Evolutionary conservation across 2,797 vertebrate species (phyloP).

Genomic region (Brotula barbata): DNA sequence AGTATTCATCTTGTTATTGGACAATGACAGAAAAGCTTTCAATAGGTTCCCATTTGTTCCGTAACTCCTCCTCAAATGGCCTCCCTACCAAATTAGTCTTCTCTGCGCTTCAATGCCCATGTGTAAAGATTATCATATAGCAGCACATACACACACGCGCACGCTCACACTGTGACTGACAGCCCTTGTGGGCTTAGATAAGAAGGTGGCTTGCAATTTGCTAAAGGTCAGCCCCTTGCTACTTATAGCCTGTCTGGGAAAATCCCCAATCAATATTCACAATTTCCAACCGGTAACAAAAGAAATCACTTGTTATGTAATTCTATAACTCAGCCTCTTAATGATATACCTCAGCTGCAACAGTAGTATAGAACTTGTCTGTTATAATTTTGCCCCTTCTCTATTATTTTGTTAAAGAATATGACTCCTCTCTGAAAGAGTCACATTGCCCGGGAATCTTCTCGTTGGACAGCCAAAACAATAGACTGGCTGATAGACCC

Average conservation of each 20-base stretch:
- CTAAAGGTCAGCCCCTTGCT: slow-evolving; percentile 56
- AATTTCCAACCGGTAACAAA: slow-evolving; percentile 28
- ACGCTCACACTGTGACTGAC: slow-evolving; percentile 33
- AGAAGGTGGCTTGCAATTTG: slow-evolving; percentile 53
- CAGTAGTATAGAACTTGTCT: too few relatives aligned
- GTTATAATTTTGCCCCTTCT: not conserved
- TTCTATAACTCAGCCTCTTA: not conserved
- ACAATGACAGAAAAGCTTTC: slow-evolving; percentile 14
- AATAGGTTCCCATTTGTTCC: slow-evolving; percentile 1
- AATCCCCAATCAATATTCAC: slow-evolving; percentile 46
- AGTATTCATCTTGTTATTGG: slow-evolving; percentile 7
- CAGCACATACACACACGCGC: not conserved
- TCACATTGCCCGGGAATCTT: slow-evolving; percentile 31
- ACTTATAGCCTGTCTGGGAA: slow-evolving; percentile 24
- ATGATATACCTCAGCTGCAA: not conserved
- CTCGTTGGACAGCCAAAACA: slow-evolving; percentile 35
- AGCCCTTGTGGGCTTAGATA: slow-evolving; percentile 57
- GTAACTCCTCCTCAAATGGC: slow-evolving; percentile 32
- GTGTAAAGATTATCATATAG: slow-evolving; percentile 33
- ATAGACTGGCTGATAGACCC: slow-evolving; percentile 29
- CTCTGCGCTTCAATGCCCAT: slow-evolving; percentile 46
- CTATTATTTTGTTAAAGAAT: slow-evolving; percentile 21
- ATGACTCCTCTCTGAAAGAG: slow-evolving; percentile 8
- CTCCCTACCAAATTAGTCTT: slow-evolving; percentile 42
- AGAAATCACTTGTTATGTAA: not conserved